Base-by-base conservation (phyloP, 1,140 invertebrate genomes). In the Drosophila pseudoobscura region DNA sequence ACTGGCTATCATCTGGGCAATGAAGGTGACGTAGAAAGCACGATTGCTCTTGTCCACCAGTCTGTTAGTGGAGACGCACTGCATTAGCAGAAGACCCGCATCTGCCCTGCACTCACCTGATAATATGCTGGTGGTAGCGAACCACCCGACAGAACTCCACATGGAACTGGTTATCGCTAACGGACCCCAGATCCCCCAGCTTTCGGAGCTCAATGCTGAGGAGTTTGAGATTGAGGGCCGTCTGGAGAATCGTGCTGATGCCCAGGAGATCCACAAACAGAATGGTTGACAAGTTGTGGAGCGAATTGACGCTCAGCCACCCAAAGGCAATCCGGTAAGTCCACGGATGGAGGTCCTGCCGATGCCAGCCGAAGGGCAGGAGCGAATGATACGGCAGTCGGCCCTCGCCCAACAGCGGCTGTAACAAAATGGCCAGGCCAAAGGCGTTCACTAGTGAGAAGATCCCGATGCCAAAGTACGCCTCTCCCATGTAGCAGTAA, bases 121-220 rank as follows among this genome's bases (percentile, higher is more conserved):
- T 90, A 2, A 90, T 75, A 41, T 88, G 68, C 74, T 87, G 82
- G 63, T 90, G 87, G 13, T 69, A 90, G 9, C 56, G 46, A 0
- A 90, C 43, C 7, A 76, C 29, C 3, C 57, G 39, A 11, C 58
- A 45, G 8, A 80, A 71, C 41, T 69, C 47, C 20, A 41, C 24
- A 22, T 55, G 78, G 26, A 77, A 80, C 0, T 46, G 43, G 0
- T 11, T 26, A 49, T 85, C 63, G 29, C 15, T 70, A 3, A 51
- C 13, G 4, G 3, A 9, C 4, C 7, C 3, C 20, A 58, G 20
- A 1, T 70, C 69, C 0, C 82, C 58, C 53, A 90, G 41, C 0
- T 72, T 64, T 3, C 62, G 39, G 11, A 90, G 35, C 24, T 72
- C 68, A 6, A 87, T 53, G 63, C 78, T 77, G 1, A 90, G 50